Percentiles rank a stretch among this genome's conserved stretches.
phyloP scores from a whole-genome alignment of 2,113 vertebrate genomes.

The Hippocampus abdominalis region DNA sequence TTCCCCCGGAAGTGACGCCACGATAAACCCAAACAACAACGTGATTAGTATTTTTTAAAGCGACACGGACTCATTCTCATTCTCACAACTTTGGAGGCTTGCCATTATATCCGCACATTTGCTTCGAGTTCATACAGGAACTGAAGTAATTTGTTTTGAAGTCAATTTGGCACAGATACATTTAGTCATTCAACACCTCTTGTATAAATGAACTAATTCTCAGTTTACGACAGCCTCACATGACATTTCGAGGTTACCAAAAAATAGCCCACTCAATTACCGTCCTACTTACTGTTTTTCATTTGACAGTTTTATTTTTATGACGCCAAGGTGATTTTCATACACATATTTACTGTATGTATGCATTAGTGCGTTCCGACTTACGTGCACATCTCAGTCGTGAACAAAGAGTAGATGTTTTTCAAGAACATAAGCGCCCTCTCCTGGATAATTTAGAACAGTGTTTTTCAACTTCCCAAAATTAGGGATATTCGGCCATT shows the following conservation, averaged over 20 bases:
- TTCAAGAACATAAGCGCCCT: background rate
- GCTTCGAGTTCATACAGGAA: background rate
- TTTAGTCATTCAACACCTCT: background rate
- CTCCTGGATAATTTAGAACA: background rate
- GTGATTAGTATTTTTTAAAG: slow-evolving; percentile 72
- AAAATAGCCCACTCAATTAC: background rate
- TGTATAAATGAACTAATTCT: background rate
- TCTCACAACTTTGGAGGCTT: background rate
- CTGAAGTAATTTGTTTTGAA: background rate
- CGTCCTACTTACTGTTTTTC: background rate
- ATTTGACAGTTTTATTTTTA: background rate
- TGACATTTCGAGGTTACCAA: background rate
- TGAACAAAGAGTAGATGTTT: background rate
- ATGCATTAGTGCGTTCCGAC: background rate
- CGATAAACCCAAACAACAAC: slow-evolving; percentile 49
- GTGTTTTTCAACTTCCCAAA: too few species aligned
- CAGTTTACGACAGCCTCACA: background rate
- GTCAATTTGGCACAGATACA: background rate
- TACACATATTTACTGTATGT: background rate
- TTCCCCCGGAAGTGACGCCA: slow-evolving; percentile 69
- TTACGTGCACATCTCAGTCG: background rate
- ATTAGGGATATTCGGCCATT: too few species aligned
- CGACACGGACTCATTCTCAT: slow-evolving; percentile 10
- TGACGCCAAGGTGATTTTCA: background rate
- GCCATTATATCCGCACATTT: background rate